Conservation (phyloP, 2,888 invertebrate genomes). For the Nomada lathburiana region DNA sequence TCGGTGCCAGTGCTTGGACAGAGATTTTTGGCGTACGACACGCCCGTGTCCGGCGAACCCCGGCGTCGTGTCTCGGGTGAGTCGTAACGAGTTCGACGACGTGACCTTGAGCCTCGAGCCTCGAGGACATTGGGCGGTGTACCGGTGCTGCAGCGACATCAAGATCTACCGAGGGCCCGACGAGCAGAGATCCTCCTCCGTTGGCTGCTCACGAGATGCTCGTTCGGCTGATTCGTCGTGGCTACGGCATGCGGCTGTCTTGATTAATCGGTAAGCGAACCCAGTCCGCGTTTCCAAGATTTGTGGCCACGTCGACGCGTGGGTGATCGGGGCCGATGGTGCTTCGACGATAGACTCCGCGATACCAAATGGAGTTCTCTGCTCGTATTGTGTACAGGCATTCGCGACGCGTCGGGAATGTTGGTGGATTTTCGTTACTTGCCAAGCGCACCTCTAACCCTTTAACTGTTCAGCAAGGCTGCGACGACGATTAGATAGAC, state of each 20-base stretch:
- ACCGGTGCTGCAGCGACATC: constrained; percentile 38
- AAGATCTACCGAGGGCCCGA: constrained; percentile 24
- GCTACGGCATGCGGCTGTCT: constrained; percentile 42
- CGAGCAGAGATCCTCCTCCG: constrained; percentile 4
- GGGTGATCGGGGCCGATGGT: constrained; percentile 29
- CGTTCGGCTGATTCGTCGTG: constrained; percentile 16
- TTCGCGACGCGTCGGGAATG: neutral
- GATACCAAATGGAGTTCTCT: neutral
- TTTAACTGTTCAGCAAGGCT: constrained; percentile 2
- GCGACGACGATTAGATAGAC: neutral
- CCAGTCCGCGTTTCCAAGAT: constrained; percentile 18
- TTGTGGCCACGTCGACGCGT: constrained; percentile 12
- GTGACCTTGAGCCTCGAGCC: constrained; percentile 55
- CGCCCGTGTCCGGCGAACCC: constrained; percentile 50
- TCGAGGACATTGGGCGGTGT: constrained; percentile 47
- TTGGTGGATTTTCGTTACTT: constrained; percentile 6
- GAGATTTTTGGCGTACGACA: constrained; percentile 72
- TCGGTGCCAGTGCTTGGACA: constrained; percentile 64
- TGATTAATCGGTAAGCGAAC: constrained; percentile 56
- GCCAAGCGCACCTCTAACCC: constrained; percentile 3
- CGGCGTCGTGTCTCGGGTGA: constrained; percentile 9
- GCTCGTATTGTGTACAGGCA: neutral
- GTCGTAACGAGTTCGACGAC: constrained; percentile 42
- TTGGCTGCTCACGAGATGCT: neutral
- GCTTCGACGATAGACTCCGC: constrained; percentile 1